phyloP scores from a whole-genome alignment of 2,797 vertebrate species.

The Acipenser transmontanus region DNA sequence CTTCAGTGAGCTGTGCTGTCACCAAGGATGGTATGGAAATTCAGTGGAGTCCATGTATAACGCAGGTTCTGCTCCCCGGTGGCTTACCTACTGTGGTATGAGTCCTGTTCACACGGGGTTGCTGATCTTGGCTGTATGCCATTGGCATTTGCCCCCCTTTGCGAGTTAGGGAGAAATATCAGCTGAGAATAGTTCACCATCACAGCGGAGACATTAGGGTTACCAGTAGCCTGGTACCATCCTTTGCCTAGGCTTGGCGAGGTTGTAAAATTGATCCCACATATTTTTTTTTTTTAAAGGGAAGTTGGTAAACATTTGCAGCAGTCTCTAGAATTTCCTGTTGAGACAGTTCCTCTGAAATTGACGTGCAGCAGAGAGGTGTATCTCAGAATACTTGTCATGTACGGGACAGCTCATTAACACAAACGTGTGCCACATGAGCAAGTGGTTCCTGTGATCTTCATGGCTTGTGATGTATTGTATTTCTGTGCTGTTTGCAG shows the following conservation, averaged over 20 bases:
- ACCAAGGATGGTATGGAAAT: conserved; percentile 76
- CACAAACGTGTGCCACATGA: too few species aligned
- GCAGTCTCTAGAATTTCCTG: conserved; percentile 36
- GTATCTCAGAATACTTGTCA: conserved; percentile 54
- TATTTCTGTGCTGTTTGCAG: neutral
- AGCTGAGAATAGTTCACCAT: too few species aligned
- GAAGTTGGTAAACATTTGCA: conserved; percentile 47
- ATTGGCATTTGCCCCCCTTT: conserved; percentile 98
- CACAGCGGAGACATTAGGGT: too few species aligned
- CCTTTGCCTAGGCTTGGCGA: too few species aligned
- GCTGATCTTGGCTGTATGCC: conserved; percentile 74
- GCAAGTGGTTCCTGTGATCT: too few species aligned
- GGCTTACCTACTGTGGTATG: neutral
- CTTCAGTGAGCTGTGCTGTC: conserved; percentile 83
- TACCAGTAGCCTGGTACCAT: too few species aligned
- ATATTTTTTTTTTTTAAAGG: too few species aligned
- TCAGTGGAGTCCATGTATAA: conserved; percentile 2
- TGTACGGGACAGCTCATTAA: conserved; percentile 45
- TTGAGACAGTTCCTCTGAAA: too few species aligned
- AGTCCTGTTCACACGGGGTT: neutral
- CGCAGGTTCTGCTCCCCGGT: neutral
- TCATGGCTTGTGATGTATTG: too few species aligned
- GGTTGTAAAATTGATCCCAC: too few species aligned
- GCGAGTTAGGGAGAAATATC: conserved; percentile 42
- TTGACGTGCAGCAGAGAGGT: too few species aligned